Conservation (phyloP, 2,797 vertebrate genomes). For the Alauda arvensis region DNA sequence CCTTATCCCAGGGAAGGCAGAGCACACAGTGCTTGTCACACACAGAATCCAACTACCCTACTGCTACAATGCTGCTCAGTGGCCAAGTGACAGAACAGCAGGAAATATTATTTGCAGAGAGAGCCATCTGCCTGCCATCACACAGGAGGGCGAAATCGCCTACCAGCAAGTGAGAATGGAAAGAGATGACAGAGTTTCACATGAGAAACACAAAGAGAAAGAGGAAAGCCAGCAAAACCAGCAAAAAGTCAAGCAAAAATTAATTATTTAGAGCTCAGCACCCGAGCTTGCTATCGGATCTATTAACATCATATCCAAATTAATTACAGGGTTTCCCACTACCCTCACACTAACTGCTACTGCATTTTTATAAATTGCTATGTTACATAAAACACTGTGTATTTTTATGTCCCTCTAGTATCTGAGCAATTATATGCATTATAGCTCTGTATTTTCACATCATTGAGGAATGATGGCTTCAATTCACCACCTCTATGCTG, state of each 20-base stretch:
- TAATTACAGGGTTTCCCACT: conserved; percentile 38
- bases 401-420: conserved; percentile 38
- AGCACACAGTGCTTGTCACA: background rate
- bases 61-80: conserved; percentile 27
- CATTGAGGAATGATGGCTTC: conserved; percentile 34
- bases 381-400: conserved; percentile 22
- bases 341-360: conserved; percentile 1
- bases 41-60: conserved; percentile 47
- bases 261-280: background rate
- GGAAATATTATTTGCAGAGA: conserved; percentile 10
- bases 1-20: conserved; percentile 15
- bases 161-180: background rate
- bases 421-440: conserved; percentile 29
- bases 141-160: background rate
- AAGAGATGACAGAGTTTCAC: background rate
- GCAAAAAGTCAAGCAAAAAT: background rate
- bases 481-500: conserved; percentile 50
- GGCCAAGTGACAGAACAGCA: conserved; percentile 42
- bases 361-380: conserved; percentile 33
- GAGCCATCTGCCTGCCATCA: conserved; percentile 47
- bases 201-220: background rate
- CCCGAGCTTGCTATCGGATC: background rate
- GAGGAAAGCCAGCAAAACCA: background rate
- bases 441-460: conserved; percentile 35
- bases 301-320: conserved; percentile 36